Evolutionary conservation across 1,140 invertebrate genomes (phyloP).

Genomic region (Drosophila nebulosa): DNA sequence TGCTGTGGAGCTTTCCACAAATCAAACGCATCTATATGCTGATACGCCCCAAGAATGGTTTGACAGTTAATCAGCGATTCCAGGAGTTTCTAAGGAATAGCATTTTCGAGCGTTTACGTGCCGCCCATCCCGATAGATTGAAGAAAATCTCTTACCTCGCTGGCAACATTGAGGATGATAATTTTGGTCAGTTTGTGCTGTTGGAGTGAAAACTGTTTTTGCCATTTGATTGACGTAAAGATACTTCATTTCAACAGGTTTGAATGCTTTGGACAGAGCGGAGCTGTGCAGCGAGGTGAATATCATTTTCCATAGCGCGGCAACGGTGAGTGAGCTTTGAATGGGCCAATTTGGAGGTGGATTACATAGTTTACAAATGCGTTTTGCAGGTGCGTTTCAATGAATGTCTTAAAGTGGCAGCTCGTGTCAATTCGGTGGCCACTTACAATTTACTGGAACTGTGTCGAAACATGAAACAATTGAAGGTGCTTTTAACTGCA

Average conservation of each 20-base stretch:
- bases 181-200: constrained; percentile 60
- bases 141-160: constrained; percentile 79
- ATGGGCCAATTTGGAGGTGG: neutral
- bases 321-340: constrained; percentile 86
- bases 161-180: constrained; percentile 79
- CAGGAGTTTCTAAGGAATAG: constrained; percentile 62
- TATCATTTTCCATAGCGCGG: constrained; percentile 93
- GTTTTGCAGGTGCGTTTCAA: constrained; percentile 84
- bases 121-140: constrained; percentile 66
- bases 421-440: constrained; percentile 84
- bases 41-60: constrained; percentile 84
- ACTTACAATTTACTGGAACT: constrained; percentile 83
- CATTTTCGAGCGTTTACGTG: constrained; percentile 68
- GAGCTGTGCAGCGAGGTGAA: constrained; percentile 84
- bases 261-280: constrained; percentile 83
- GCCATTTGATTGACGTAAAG: constrained; percentile 1
- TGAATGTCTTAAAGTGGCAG: constrained; percentile 87
- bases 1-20: constrained; percentile 86
- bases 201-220: constrained; percentile 10
- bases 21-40: constrained; percentile 86
- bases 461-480: constrained; percentile 85
- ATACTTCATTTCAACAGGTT: constrained; percentile 82
- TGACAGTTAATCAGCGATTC: constrained; percentile 58
- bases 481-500: no score
- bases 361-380: constrained; percentile 8